A percentile compares a stretch with the other conserved stretches of the same genome.
These are phyloP conservation scores for Vanessa tameamea DNA, from an alignment of 1,140 invertebrate species.

Conservation along the genomic window DNA sequence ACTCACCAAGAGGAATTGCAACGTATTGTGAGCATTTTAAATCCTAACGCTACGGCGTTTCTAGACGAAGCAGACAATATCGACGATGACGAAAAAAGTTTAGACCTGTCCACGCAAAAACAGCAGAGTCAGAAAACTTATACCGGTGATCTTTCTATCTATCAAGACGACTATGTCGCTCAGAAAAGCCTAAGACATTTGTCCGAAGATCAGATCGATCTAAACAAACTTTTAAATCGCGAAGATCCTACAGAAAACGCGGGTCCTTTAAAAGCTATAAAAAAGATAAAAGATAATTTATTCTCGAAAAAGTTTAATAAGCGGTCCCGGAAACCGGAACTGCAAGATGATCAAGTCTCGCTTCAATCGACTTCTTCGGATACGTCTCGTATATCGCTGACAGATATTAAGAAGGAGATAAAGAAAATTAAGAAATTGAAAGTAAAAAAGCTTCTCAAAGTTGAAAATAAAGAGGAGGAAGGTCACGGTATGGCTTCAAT, in stretches of 20 bases:
- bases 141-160: constrained; percentile 63
- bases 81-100: constrained; percentile 70
- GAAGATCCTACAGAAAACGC: constrained; percentile 54
- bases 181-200: constrained; percentile 66
- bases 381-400: constrained; percentile 69
- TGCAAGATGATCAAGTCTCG: constrained; percentile 69
- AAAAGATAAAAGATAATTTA: constrained; percentile 65
- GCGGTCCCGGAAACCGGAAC: constrained; percentile 55
- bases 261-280: constrained; percentile 61
- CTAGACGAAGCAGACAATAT: constrained; percentile 63
- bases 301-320: constrained; percentile 59
- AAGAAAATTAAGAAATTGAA: constrained; percentile 73
- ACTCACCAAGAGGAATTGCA: constrained; percentile 68
- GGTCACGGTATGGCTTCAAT: constrained; percentile 84
- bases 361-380: constrained; percentile 71
- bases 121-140: constrained; percentile 58
- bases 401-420: constrained; percentile 74
- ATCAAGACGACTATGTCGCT: constrained; percentile 64
- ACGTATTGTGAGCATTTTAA: constrained; percentile 63
- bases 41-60: constrained; percentile 64
- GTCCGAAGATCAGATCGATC: constrained; percentile 68
- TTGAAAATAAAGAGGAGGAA: constrained; percentile 80
- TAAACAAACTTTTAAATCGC: constrained; percentile 64
- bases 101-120: constrained; percentile 48
- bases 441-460: constrained; percentile 80